Evolutionary conservation across 1,140 invertebrate genomes (phyloP).

Genomic region (Cherax destructor): DNA sequence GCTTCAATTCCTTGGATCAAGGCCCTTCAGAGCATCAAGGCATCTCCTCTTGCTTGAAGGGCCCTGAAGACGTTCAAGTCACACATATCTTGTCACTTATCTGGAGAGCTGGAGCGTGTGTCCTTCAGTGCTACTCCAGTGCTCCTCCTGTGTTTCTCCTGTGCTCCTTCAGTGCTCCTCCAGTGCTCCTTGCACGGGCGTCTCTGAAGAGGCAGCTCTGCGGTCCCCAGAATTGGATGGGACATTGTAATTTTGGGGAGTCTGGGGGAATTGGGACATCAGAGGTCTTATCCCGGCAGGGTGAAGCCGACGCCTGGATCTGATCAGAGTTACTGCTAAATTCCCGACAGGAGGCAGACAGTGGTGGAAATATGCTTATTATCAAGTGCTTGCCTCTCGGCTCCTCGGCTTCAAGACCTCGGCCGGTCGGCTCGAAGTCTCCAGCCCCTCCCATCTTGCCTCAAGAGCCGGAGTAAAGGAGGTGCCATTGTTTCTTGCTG

Average conservation of each 20-base stretch:
- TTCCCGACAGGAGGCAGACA: conserved; percentile 68
- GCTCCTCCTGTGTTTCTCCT: too few relatives aligned
- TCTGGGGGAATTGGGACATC: conserved; percentile 65
- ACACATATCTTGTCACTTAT: conserved; percentile 57
- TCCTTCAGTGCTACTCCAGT: too few relatives aligned
- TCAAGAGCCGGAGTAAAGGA: not conserved
- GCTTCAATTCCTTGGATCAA: too few relatives aligned
- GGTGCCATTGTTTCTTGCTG: conserved; percentile 1
- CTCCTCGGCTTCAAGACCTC: conserved; percentile 28
- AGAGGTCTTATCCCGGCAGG: conserved; percentile 65
- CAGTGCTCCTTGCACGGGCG: not conserved
- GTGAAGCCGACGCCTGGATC: conserved; percentile 64
- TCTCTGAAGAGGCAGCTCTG: conserved; percentile 16
- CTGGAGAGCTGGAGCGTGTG: not conserved
- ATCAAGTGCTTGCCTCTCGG: conserved; percentile 56
- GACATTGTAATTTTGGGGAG: conserved; percentile 68
- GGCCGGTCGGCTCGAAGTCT: not conserved
- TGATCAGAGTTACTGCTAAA: conserved; percentile 69
- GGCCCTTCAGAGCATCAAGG: too few relatives aligned
- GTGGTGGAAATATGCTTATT: conserved; percentile 67
- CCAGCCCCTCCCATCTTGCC: not conserved
- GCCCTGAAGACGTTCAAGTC: too few relatives aligned
- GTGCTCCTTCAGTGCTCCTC: too few relatives aligned
- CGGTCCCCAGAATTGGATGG: conserved; percentile 64
- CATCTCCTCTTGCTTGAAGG: too few relatives aligned